phyloP scores from a whole-genome alignment of 2,797 vertebrate species.

The Tragopan temminckii region DNA sequence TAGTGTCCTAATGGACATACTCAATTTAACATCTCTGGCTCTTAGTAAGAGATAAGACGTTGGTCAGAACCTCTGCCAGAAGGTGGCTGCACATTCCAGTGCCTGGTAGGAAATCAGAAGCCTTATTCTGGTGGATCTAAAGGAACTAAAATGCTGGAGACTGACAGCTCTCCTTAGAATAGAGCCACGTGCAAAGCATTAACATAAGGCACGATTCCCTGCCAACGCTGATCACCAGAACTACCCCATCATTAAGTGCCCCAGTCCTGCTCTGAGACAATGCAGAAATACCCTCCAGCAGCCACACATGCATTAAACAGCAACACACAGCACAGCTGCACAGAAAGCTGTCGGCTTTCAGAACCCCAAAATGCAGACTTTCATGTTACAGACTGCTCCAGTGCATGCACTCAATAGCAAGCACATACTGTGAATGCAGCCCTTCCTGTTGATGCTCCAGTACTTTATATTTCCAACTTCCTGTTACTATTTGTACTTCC shows the following conservation, averaged over 20 bases:
- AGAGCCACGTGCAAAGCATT: not conserved
- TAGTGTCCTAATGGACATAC: not conserved
- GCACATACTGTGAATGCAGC: not conserved
- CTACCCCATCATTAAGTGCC: not conserved
- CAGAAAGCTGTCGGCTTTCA: not conserved
- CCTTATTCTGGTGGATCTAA: not conserved
- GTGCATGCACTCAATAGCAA: not conserved
- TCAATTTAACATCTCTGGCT: not conserved
- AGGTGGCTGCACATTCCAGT: not conserved
- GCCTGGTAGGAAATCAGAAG: not conserved
- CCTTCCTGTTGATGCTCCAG: constrained; percentile 38
- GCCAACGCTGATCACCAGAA: not conserved
- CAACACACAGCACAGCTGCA: not conserved
- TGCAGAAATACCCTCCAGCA: not conserved
- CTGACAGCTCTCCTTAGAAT: not conserved
- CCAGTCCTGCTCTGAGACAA: not conserved
- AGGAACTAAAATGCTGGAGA: not conserved
- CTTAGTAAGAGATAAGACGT: not conserved
- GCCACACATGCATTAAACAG: accelerated
- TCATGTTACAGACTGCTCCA: not conserved
- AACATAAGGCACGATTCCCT: not conserved
- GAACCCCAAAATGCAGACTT: not conserved
- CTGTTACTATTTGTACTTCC: constrained; percentile 47
- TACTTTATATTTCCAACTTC: constrained; percentile 27
- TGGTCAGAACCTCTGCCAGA: not conserved